phyloP scores from a whole-genome alignment of 2,797 vertebrate genomes.

The Arnoldichthys spilopterus region DNA sequence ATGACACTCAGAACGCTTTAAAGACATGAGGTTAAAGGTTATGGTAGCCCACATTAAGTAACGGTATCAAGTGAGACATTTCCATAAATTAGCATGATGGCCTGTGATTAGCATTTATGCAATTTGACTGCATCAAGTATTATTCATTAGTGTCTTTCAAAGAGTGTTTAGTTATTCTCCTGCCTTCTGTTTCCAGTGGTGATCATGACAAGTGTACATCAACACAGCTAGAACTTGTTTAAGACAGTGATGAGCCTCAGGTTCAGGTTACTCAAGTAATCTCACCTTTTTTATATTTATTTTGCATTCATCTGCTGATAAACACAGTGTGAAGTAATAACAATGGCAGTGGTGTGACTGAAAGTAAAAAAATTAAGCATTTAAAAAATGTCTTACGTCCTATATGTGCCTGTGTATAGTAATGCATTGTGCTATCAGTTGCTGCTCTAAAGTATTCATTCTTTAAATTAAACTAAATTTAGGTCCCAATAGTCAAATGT shows the following conservation, averaged over 20 bases:
- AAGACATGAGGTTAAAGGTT: conserved; percentile 53
- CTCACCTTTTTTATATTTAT: background rate
- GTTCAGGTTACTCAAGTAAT: background rate
- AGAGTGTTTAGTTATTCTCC: conserved; percentile 12
- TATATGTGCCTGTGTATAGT: too few relatives aligned
- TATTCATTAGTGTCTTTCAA: conserved; percentile 11
- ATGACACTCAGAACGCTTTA: conserved; percentile 47
- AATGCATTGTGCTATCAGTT: too few relatives aligned
- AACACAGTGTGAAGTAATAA: background rate
- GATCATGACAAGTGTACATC: conserved; percentile 26
- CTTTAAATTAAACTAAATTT: too few relatives aligned
- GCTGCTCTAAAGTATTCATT: too few relatives aligned
- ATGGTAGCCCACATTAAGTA: conserved; percentile 47
- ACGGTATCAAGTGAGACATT: conserved; percentile 47
- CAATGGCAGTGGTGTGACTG: too few relatives aligned
- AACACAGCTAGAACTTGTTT: background rate
- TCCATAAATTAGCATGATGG: conserved; percentile 56
- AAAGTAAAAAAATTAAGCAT: too few relatives aligned
- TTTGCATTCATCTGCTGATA: background rate
- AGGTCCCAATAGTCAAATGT: too few relatives aligned
- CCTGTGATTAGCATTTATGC: conserved; percentile 42
- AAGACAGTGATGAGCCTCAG: conserved; percentile 18
- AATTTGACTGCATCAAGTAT: conserved; percentile 19
- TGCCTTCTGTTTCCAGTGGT: conserved; percentile 32
- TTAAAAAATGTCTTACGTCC: too few relatives aligned